Conservation (phyloP, 2,797 vertebrate genomes). For the Pipistrellus pipistrellus region DNA sequence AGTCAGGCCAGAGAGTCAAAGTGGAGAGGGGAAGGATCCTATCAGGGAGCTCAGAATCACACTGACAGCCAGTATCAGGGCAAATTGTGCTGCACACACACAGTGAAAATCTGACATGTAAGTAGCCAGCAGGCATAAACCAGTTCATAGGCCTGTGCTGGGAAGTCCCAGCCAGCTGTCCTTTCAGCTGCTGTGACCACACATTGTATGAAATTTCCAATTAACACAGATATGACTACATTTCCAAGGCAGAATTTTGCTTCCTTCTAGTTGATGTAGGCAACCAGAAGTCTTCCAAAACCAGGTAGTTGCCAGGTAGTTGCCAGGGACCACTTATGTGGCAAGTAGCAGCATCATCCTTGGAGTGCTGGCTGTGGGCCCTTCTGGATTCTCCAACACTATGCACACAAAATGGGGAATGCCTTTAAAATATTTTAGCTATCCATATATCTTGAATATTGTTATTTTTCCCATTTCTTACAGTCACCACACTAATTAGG, state of each 20-base stretch:
- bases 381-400: not conserved
- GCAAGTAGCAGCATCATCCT: not conserved
- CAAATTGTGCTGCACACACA: not conserved
- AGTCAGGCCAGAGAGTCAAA: not conserved
- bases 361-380: not conserved
- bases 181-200: constrained; percentile 16
- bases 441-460: not conserved
- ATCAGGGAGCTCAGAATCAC: not conserved
- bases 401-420: not conserved
- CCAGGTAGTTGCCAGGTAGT: not conserved
- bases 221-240: not conserved
- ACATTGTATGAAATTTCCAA: not conserved
- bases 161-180: not conserved
- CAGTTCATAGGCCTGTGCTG: not conserved
- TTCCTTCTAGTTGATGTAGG: not conserved
- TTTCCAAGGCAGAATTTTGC: not conserved
- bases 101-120: not conserved
- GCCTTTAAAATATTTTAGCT: constrained; percentile 12
- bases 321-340: not conserved
- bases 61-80: constrained; percentile 32
- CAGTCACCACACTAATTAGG: not conserved
- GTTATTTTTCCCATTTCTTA: not conserved
- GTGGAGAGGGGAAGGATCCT: not conserved
- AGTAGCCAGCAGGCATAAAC: not conserved
- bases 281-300: constrained; percentile 28